These are phyloP conservation scores for Carlito syrichta DNA, from an alignment of 2,113 vertebrate genomes.

Conservation along the genomic window DNA sequence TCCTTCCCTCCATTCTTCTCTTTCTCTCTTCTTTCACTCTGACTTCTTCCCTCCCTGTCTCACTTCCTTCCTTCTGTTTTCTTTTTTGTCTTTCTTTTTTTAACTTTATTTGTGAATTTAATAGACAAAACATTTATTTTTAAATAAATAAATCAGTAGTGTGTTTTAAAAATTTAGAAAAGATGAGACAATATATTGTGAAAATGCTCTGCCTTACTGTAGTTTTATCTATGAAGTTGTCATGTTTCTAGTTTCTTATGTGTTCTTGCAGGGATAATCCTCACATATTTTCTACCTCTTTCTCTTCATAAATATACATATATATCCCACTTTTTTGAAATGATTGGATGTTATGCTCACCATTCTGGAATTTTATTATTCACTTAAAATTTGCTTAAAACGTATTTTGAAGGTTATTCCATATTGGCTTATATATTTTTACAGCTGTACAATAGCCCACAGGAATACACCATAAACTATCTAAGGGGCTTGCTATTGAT, in stretches of 20 bases:
- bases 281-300: neutral
- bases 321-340: neutral
- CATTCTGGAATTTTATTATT: neutral
- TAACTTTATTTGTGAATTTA: neutral
- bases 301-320: neutral
- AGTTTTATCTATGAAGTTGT: too few relatives aligned
- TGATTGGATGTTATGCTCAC: neutral
- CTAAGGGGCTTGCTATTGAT: neutral
- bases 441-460: neutral
- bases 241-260: neutral
- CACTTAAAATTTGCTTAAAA: slow-evolving; percentile 29
- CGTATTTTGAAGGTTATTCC: neutral
- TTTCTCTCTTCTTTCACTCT: neutral
- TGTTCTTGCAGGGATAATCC: neutral
- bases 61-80: neutral
- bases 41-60: neutral
- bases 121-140: neutral
- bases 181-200: neutral
- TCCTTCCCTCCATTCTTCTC: neutral
- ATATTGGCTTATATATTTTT: neutral
- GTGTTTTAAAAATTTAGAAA: neutral
- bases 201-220: neutral
- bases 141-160: neutral
- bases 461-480: neutral
- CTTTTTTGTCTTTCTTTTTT: neutral